Conservation (phyloP, 1,140 invertebrate genomes). For the Pseudoatta argentina region DNA sequence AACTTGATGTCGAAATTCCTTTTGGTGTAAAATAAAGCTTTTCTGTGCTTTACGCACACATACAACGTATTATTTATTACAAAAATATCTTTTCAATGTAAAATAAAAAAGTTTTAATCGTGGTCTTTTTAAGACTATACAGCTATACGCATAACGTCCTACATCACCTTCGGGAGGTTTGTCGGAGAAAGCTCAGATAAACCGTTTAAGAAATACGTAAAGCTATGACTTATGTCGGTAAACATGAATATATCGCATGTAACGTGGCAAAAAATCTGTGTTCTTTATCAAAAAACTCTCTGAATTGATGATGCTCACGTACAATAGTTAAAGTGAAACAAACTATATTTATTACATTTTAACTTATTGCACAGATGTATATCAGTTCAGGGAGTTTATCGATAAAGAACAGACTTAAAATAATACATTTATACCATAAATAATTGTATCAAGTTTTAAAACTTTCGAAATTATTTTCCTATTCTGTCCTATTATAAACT, state of each 20-base stretch:
- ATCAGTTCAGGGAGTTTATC: no score
- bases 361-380: no score
- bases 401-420: background rate
- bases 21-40: conserved; percentile 5
- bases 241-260: background rate
- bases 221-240: background rate
- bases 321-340: no score
- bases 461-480: background rate
- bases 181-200: background rate
- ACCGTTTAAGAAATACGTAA: background rate
- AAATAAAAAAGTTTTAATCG: conserved; percentile 27
- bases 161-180: background rate
- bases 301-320: no score
- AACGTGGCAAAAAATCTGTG: background rate
- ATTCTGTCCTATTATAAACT: conserved; percentile 6
- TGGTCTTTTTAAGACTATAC: background rate
- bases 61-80: background rate
- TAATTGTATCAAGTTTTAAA: background rate
- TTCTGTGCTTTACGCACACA: background rate
- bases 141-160: background rate
- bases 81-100: conserved; percentile 21
- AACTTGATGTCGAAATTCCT: conserved; percentile 39
- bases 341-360: no score
- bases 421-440: background rate
- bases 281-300: no score